phyloP scores from a whole-genome alignment of 2,888 invertebrate genomes.

The Torymus auratus region DNA sequence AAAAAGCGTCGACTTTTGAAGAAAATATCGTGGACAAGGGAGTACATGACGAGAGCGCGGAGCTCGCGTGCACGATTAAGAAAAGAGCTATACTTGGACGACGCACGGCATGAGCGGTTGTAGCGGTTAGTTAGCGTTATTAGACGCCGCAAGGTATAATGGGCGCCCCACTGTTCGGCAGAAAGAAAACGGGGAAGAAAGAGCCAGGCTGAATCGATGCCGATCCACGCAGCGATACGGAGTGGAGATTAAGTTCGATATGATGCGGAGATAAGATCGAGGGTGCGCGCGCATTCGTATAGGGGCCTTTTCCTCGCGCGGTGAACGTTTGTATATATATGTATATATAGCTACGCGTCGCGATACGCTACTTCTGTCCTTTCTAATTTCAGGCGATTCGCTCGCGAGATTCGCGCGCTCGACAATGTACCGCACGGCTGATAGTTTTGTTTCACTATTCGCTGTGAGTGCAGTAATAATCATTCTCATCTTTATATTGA shows the following conservation, averaged over 20 bases:
- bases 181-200: not conserved
- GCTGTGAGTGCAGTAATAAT: too few relatives aligned
- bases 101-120: not conserved
- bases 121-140: slow-evolving; percentile 48
- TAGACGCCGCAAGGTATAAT: slow-evolving; percentile 36
- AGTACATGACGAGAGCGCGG: not conserved
- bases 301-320: not conserved
- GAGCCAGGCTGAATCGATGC: slow-evolving; percentile 43
- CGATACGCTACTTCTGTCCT: not conserved
- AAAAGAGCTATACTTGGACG: too few relatives aligned
- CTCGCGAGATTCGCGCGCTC: not conserved
- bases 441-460: not conserved
- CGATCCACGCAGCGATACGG: slow-evolving; percentile 55
- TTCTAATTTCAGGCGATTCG: slow-evolving; percentile 29
- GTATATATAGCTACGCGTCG: not conserved
- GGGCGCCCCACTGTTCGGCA: slow-evolving; percentile 29
- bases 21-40: slow-evolving; percentile 43
- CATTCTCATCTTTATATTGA: too few relatives aligned
- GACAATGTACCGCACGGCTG: not conserved
- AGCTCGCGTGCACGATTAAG: not conserved
- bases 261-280: slow-evolving; percentile 60
- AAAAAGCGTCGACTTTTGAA: slow-evolving; percentile 22
- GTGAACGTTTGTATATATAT: too few relatives aligned
- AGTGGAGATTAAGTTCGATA: slow-evolving; percentile 61
- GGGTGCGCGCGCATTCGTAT: not conserved